A percentile compares a stretch with the other conserved stretches of the same genome.
Evolutionary conservation across 1,140 invertebrate species (phyloP).

Genomic region (Aphidius ervi): DNA sequence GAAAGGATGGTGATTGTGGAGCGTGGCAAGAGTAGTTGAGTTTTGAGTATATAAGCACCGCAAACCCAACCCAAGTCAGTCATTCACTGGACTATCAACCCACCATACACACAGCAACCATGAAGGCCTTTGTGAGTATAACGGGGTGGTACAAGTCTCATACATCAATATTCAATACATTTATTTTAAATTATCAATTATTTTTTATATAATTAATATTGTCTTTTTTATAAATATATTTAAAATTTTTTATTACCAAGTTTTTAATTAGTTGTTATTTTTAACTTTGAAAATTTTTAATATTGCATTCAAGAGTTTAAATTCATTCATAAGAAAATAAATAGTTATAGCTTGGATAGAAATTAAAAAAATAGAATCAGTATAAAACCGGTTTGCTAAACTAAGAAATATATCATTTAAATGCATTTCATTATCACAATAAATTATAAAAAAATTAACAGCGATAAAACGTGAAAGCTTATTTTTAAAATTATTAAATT

Average conservation of each 20-base stretch:
- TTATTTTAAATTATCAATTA: conserved; percentile 1
- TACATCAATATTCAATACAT: too few species aligned
- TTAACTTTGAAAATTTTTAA: background rate
- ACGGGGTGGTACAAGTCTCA: conserved; percentile 30
- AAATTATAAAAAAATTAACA: too few species aligned
- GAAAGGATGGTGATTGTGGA: conserved; percentile 57
- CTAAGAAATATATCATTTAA: too few species aligned
- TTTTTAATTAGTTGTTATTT: background rate
- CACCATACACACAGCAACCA: conserved; percentile 53
- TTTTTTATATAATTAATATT: conserved; percentile 11
- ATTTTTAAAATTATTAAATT: too few species aligned
- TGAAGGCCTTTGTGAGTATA: conserved; percentile 56
- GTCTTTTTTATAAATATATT: conserved; percentile 7
- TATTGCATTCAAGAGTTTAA: conserved; percentile 8
- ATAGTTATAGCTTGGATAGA: conserved; percentile 15
- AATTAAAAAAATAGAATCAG: too few species aligned
- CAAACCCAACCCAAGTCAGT: conserved; percentile 53
- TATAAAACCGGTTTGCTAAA: conserved; percentile 37
- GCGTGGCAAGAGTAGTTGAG: conserved; percentile 49
- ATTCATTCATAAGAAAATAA: conserved; percentile 41
- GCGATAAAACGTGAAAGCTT: too few species aligned
- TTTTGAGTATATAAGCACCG: conserved; percentile 54
- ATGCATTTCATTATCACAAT: too few species aligned
- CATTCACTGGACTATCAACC: conserved; percentile 54
- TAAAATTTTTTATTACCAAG: background rate